Evolutionary conservation across 1,140 invertebrate genomes (phyloP).

Genomic region (Eufriesea mexicana): DNA sequence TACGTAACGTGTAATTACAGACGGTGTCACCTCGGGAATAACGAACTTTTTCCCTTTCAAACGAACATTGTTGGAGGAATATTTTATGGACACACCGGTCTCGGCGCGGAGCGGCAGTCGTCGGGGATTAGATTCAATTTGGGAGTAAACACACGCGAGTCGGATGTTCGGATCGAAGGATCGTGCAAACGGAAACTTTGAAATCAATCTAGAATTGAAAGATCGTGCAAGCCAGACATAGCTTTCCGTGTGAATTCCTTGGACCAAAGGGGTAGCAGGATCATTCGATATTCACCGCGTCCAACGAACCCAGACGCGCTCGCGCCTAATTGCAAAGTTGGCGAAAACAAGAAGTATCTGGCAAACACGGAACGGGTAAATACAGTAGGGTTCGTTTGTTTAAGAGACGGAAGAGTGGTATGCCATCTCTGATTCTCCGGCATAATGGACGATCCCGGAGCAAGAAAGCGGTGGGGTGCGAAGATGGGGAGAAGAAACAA

Average conservation of each 20-base stretch:
- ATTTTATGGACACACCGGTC: neutral
- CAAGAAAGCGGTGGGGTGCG: slow-evolving; percentile 51
- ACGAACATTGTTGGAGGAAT: slow-evolving; percentile 5
- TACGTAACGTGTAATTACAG: neutral
- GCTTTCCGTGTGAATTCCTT: slow-evolving; percentile 27
- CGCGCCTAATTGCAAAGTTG: slow-evolving; percentile 77
- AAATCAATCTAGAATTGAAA: slow-evolving; percentile 60
- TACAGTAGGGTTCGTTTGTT: slow-evolving; percentile 75
- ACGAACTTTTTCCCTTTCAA: neutral
- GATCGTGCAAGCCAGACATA: slow-evolving; percentile 44
- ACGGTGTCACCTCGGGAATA: neutral
- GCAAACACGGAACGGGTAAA: slow-evolving; percentile 77
- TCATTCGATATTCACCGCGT: slow-evolving; percentile 60
- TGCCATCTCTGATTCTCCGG: slow-evolving; percentile 50
- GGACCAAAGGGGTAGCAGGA: slow-evolving; percentile 47
- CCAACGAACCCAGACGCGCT: slow-evolving; percentile 52
- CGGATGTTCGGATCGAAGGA: slow-evolving; percentile 42
- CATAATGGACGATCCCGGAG: slow-evolving; percentile 50
- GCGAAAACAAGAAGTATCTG: slow-evolving; percentile 78
- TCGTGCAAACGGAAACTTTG: slow-evolving; percentile 53
- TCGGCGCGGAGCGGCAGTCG: neutral
- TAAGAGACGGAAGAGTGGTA: slow-evolving; percentile 51
- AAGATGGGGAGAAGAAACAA: slow-evolving; percentile 59
- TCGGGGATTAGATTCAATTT: slow-evolving; percentile 48
- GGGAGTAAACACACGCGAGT: slow-evolving; percentile 43